phyloP scores from a whole-genome alignment of 2,888 invertebrate species.

The Epinotia brunnichana region DNA sequence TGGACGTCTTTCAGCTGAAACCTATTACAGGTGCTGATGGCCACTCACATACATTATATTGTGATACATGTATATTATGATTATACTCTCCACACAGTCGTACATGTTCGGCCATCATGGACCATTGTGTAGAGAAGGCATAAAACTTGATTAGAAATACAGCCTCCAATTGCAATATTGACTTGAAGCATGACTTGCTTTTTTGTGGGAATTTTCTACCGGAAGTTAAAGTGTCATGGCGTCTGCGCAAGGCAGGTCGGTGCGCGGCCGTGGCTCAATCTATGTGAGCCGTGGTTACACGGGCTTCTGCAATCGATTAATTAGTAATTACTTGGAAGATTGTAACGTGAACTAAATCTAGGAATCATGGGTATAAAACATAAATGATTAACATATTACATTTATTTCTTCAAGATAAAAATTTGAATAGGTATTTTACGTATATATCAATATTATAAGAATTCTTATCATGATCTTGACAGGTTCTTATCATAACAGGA shows the following conservation, averaged over 20 bases:
- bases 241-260: constrained; percentile 26
- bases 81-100: too few relatives aligned
- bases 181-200: constrained; percentile 1
- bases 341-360: not conserved
- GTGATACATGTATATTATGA: too few relatives aligned
- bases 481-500: too few relatives aligned
- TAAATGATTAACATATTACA: not conserved
- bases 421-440: too few relatives aligned
- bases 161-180: not conserved
- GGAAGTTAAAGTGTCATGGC: constrained; percentile 36
- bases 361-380: not conserved
- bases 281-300: constrained; percentile 22
- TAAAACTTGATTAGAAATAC: not conserved
- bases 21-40: too few relatives aligned
- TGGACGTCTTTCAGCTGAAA: too few relatives aligned
- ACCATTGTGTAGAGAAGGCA: not conserved
- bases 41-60: too few relatives aligned
- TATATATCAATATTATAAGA: not conserved
- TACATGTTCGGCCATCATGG: too few relatives aligned
- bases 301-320: constrained; percentile 11
- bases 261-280: constrained; percentile 27
- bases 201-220: constrained; percentile 32
- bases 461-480: too few relatives aligned
- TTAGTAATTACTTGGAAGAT: constrained; percentile 7
- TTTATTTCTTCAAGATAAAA: too few relatives aligned